Conservation (phyloP, 2,888 invertebrate species). For the Acheta domesticus region DNA sequence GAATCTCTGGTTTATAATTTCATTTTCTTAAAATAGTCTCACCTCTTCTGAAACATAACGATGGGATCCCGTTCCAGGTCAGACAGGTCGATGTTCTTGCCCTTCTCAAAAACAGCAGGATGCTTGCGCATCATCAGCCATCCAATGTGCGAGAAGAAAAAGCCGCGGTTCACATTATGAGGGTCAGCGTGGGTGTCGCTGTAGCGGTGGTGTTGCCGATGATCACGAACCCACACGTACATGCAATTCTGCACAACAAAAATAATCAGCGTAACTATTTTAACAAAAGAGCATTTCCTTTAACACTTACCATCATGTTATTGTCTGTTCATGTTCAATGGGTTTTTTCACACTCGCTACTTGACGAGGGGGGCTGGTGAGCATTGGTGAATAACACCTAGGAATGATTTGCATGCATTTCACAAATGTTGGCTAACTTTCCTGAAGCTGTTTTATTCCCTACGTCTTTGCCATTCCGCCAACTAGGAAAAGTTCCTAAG, state of each 20-base stretch:
- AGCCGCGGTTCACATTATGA: conserved; percentile 74
- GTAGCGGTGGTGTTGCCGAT: conserved; percentile 77
- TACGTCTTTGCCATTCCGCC: no score
- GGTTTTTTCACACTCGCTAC: background rate
- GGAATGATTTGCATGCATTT: no score
- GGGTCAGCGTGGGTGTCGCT: conserved; percentile 73
- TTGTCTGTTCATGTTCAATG: background rate
- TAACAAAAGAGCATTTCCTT: no score
- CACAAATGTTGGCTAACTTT: no score
- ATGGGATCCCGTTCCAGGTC: conserved; percentile 70
- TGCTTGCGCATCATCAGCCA: conserved; percentile 80
- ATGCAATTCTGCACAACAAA: conserved; percentile 59
- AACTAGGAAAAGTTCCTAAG: no score
- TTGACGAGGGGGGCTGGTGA: no score
- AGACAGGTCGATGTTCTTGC: conserved; percentile 66
- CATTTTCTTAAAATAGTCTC: conserved; percentile 32
- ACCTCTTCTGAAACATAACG: conserved; percentile 74
- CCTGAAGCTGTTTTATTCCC: no score
- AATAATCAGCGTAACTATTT: no score
- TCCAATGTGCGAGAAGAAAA: conserved; percentile 85
- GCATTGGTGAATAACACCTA: no score
- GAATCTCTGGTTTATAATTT: no score
- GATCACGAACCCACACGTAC: conserved; percentile 76
- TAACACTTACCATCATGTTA: no score
- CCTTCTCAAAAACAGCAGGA: conserved; percentile 67